A percentile compares a stretch with the other conserved stretches of the same genome.
These are phyloP conservation scores for Ophioninae sp. DNA, from an alignment of 2,888 invertebrate species.

Conservation along the genomic window DNA sequence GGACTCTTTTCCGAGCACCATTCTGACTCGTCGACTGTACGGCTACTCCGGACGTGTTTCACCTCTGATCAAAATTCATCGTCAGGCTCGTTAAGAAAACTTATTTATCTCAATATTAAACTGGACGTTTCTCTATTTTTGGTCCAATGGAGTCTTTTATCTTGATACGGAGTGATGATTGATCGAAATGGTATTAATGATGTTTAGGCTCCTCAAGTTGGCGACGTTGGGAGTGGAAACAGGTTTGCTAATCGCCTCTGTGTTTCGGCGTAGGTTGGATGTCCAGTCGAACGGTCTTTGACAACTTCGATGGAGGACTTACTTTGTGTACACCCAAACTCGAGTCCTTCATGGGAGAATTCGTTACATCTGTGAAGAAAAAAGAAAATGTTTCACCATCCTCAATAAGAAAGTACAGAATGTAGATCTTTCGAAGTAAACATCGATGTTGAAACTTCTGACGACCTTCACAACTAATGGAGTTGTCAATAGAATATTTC, in stretches of 20 bases:
- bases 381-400: not conserved
- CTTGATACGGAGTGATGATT: not conserved
- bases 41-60: not conserved
- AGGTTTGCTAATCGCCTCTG: not conserved
- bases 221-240: not conserved
- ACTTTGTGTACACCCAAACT: too few species aligned
- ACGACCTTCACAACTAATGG: not conserved
- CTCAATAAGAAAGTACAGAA: not conserved
- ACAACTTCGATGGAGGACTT: not conserved
- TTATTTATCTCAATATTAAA: constrained; percentile 43
- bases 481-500: not conserved
- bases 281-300: not conserved
- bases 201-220: not conserved
- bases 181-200: not conserved
- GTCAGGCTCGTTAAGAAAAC: constrained; percentile 39
- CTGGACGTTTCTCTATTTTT: not conserved
- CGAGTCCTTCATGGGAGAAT: not conserved
- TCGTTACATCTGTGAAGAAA: not conserved
- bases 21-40: not conserved
- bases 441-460: not conserved
- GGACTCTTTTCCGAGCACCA: not conserved
- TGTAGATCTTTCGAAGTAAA: not conserved
- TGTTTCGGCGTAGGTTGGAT: not conserved
- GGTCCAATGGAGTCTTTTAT: constrained; percentile 8
- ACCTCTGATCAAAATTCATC: constrained; percentile 53